Evolutionary conservation across 2,888 invertebrate genomes (phyloP).

Genomic region (Tinea semifulvella): DNA sequence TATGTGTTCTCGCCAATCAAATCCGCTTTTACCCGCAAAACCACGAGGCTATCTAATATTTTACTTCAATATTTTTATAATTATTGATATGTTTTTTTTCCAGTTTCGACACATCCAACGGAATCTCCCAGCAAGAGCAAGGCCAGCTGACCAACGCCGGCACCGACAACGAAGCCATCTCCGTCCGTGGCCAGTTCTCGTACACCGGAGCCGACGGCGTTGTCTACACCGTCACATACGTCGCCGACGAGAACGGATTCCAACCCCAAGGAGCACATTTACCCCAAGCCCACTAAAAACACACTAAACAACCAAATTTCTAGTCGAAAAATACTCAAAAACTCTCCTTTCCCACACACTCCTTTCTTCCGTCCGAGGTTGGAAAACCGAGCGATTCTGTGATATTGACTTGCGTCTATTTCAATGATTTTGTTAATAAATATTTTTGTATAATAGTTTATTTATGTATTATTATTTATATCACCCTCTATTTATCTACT

Average conservation of each 20-base stretch:
- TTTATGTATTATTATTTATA: too few species aligned
- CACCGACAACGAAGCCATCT: conserved; percentile 34
- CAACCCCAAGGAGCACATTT: conserved; percentile 46
- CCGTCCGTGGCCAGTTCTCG: conserved; percentile 37
- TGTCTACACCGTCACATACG: conserved; percentile 52
- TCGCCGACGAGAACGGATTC: conserved; percentile 64
- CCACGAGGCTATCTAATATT: too few species aligned
- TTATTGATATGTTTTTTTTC: too few species aligned
- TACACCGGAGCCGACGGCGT: conserved; percentile 53
- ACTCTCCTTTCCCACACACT: not conserved
- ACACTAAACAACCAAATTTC: conserved; percentile 15
- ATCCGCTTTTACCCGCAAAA: too few species aligned
- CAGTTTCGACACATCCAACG: conserved; percentile 42
- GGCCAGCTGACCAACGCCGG: conserved; percentile 35
- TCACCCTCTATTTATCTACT: too few species aligned
- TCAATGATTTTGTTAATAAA: conserved; percentile 8
- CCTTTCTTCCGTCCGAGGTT: not conserved
- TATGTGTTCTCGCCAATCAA: too few species aligned
- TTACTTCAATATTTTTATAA: too few species aligned
- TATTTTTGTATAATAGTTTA: not conserved
- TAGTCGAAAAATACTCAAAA: conserved; percentile 13
- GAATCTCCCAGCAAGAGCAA: conserved; percentile 27
- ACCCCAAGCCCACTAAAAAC: conserved; percentile 25
- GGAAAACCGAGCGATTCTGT: conserved; percentile 11
- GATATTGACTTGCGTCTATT: conserved; percentile 8